These are phyloP conservation scores for Spodoptera picta DNA, from an alignment of 2,888 invertebrate genomes.

Conservation along the genomic window DNA sequence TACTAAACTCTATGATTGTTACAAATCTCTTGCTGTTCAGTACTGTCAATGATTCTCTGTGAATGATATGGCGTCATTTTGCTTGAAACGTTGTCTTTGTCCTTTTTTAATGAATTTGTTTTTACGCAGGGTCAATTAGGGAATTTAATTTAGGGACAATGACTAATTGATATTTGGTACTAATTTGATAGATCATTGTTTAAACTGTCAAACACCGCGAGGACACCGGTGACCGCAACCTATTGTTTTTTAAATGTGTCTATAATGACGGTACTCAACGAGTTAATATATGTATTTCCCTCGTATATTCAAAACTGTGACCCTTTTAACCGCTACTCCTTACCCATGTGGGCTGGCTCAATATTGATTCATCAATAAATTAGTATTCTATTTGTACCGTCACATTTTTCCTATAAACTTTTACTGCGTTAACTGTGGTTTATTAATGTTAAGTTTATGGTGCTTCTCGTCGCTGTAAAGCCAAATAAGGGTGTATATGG, in stretches of 20 bases:
- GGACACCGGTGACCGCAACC: no score
- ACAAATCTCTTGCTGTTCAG: conserved; percentile 32
- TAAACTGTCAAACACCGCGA: no score
- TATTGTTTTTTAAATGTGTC: no score
- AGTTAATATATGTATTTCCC: no score
- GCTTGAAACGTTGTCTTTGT: conserved; percentile 23
- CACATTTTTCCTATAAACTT: conserved; percentile 25
- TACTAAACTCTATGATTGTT: conserved; percentile 31
- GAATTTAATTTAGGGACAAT: conserved; percentile 16
- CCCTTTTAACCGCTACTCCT: no score
- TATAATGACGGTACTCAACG: no score
- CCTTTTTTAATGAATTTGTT: conserved; percentile 12
- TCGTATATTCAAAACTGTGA: no score
- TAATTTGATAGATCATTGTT: not conserved
- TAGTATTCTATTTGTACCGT: conserved; percentile 10
- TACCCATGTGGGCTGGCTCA: no score
- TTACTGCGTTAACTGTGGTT: conserved; percentile 15
- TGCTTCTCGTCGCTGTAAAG: conserved; percentile 6
- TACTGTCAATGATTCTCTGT: conserved; percentile 14
- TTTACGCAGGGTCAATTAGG: conserved; percentile 18
- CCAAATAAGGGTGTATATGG: not conserved
- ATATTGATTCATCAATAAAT: conserved; percentile 2
- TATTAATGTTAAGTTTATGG: conserved; percentile 1
- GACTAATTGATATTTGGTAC: conserved; percentile 4
- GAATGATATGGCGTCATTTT: conserved; percentile 15